Conservation (phyloP, 2,888 invertebrate species). For the Cylloceria caligata region DNA sequence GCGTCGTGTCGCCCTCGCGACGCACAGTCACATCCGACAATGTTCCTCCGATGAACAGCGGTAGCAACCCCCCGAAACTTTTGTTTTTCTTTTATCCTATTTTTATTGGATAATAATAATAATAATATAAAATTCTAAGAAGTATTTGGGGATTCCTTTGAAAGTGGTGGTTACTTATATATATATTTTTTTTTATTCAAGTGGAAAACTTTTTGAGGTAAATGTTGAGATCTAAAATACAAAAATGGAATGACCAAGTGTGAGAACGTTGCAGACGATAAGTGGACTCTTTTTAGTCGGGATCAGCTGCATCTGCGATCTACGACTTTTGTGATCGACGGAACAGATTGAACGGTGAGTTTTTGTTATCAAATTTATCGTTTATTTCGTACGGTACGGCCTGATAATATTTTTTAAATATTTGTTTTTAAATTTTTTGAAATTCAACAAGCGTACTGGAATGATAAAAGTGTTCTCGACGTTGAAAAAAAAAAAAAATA, state of each 20-base stretch:
- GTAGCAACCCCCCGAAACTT: constrained; percentile 10
- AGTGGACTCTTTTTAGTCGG: constrained; percentile 1
- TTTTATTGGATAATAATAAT: background rate
- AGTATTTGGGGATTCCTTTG: background rate
- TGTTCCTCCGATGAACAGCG: constrained; percentile 53
- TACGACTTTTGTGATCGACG: constrained; percentile 28
- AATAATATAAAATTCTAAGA: background rate
- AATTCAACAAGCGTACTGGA: background rate
- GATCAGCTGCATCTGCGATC: constrained; percentile 10
- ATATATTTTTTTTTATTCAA: background rate
- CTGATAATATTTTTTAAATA: background rate
- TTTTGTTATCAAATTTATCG: background rate
- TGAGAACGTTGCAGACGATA: background rate
- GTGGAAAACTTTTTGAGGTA: constrained; percentile 3
- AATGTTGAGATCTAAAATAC: background rate
- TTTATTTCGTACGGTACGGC: background rate
- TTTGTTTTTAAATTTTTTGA: background rate
- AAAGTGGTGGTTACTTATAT: background rate
- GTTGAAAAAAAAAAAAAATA: background rate
- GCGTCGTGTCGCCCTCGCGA: constrained; percentile 54
- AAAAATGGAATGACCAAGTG: constrained; percentile 16
- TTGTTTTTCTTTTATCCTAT: constrained; percentile 11
- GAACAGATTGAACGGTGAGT: constrained; percentile 1
- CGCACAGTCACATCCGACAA: constrained; percentile 55
- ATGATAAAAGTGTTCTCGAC: background rate